Conservation (phyloP, 2,113 vertebrate genomes). For the Chionomys nivalis region DNA sequence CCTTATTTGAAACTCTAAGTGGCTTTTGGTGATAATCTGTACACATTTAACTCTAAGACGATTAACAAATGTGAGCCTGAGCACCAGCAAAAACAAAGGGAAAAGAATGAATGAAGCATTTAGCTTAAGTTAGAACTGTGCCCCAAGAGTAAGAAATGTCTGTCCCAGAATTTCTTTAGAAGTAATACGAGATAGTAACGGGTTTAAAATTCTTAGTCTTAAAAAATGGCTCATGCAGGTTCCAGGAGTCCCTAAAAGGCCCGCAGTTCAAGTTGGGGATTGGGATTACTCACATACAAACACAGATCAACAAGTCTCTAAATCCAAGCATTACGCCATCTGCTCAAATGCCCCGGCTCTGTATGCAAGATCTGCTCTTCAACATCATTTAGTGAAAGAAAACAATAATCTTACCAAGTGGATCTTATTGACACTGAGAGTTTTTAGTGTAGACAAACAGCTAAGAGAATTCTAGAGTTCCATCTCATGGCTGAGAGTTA, state of each 20-base stretch:
- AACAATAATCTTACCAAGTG: slow-evolving; percentile 53
- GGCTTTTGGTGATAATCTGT: slow-evolving; percentile 33
- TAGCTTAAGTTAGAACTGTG: slow-evolving; percentile 41
- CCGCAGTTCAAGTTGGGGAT: slow-evolving; percentile 13
- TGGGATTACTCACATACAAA: background rate
- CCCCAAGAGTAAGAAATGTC: slow-evolving; percentile 32
- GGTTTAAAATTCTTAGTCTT: slow-evolving; percentile 36
- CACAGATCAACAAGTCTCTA: slow-evolving; percentile 5
- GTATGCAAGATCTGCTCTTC: slow-evolving; percentile 41
- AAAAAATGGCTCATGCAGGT: slow-evolving; percentile 31
- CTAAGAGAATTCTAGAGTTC: slow-evolving; percentile 36
- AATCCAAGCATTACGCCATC: slow-evolving; percentile 44
- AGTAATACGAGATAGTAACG: background rate
- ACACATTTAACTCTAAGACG: slow-evolving; percentile 45
- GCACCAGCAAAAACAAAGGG: background rate
- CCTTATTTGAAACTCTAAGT: slow-evolving; percentile 58
- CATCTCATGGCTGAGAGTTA: slow-evolving; percentile 36
- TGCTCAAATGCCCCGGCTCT: background rate
- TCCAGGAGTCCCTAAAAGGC: slow-evolving; percentile 56
- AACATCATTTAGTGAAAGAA: slow-evolving; percentile 50
- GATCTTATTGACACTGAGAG: background rate
- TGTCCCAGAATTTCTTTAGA: slow-evolving; percentile 25
- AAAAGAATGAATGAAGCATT: background rate
- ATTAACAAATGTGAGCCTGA: background rate
- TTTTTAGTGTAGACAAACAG: slow-evolving; percentile 54